A percentile compares a stretch with the other conserved stretches of the same genome.
Evolutionary conservation across 2,113 vertebrate species (phyloP).

Genomic region (Rhineura floridana): DNA sequence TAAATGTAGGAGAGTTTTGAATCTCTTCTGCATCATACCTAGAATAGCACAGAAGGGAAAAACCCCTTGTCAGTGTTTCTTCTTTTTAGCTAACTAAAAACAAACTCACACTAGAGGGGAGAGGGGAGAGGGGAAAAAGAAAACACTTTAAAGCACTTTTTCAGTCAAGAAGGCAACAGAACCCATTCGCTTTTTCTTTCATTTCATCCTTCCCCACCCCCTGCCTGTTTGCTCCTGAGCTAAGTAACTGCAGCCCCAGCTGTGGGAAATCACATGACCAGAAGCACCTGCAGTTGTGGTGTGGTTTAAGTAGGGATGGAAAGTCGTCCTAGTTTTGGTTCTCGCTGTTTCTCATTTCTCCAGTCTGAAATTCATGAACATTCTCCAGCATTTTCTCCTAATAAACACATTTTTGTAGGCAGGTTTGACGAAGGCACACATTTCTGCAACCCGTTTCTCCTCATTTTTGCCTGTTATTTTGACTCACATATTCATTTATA

Average conservation of each 20-base stretch:
- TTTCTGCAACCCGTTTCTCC: no score
- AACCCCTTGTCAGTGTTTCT: neutral
- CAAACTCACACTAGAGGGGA: accelerated
- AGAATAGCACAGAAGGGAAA: neutral
- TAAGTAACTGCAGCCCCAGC: neutral
- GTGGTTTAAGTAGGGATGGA: no score
- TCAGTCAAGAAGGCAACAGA: accelerated
- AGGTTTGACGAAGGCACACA: no score
- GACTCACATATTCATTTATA: no score
- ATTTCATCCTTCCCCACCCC: neutral
- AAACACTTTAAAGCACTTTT: neutral
- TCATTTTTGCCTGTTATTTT: no score
- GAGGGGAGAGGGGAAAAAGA: neutral
- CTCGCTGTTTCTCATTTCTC: no score
- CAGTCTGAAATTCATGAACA: no score
- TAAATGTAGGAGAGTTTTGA: neutral
- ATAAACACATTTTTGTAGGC: no score
- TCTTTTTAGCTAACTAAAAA: accelerated
- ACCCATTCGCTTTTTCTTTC: no score
- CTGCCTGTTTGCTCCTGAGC: neutral
- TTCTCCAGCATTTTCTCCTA: no score
- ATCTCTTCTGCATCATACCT: neutral
- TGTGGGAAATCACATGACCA: constrained; percentile 39
- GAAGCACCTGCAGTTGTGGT: neutral
- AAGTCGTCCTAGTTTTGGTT: no score